Percentiles rank a stretch among this genome's conserved stretches.
Conservation (phyloP, 2,797 vertebrate species). For the Clarias fuscus region DNA sequence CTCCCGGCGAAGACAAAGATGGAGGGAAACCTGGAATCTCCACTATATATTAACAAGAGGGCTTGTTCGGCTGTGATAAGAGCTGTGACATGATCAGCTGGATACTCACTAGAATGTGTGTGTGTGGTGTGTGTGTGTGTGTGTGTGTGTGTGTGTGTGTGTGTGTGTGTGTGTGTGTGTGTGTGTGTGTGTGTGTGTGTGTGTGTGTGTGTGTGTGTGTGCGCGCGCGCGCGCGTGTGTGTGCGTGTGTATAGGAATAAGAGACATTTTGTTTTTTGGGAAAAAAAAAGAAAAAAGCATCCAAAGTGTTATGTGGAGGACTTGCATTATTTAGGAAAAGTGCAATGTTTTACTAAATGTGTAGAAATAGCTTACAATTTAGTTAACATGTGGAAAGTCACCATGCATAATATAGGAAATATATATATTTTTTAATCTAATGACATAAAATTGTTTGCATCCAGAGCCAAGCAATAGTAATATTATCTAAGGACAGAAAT, state of each 20-base stretch:
- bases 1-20: slow-evolving; percentile 86
- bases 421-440: not conserved
- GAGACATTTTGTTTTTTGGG: not conserved
- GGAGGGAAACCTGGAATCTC: slow-evolving; percentile 72
- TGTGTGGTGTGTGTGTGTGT: slow-evolving; percentile 65
- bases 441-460: not conserved
- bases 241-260: not conserved
- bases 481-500: no score
- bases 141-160: slow-evolving; percentile 47
- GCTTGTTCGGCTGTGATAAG: slow-evolving; percentile 89
- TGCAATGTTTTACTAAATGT: not conserved
- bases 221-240: not conserved
- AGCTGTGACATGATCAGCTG: slow-evolving; percentile 79
- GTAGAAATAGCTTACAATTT: not conserved
- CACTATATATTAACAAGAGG: slow-evolving; percentile 87
- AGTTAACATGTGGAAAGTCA: not conserved
- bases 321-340: not conserved
- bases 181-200: slow-evolving; percentile 69
- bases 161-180: slow-evolving; percentile 51
- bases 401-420: not conserved
- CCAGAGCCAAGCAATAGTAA: no score
- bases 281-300: no score
- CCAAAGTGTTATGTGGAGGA: not conserved
- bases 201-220: no score
- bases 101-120: slow-evolving; percentile 69